These are phyloP conservation scores for Iselma pallidipennis DNA, from an alignment of 2,888 invertebrate species.

Conservation along the genomic window DNA sequence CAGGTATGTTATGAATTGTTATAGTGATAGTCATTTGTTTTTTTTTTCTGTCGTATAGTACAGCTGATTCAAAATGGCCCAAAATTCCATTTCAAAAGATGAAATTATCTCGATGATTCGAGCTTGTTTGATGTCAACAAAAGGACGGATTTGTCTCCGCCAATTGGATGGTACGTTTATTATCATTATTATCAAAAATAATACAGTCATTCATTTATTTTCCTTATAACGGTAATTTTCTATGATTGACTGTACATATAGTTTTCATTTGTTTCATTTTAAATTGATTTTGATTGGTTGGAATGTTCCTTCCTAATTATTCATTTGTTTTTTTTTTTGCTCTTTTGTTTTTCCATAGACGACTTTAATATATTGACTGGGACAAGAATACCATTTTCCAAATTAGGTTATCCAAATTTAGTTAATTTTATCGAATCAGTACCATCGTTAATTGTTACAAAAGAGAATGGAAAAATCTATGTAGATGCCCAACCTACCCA, in stretches of 20 bases:
- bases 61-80: slow-evolving; percentile 1
- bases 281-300: background rate
- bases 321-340: slow-evolving; percentile 13
- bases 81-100: slow-evolving; percentile 17
- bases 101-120: slow-evolving; percentile 39
- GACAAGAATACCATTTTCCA: slow-evolving; percentile 64
- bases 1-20: background rate
- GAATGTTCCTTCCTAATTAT: background rate
- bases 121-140: slow-evolving; percentile 42
- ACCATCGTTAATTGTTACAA: slow-evolving; percentile 62
- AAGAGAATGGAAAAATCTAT: slow-evolving; percentile 59
- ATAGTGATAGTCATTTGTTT: background rate
- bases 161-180: slow-evolving; percentile 42
- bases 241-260: background rate
- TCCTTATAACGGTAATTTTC: background rate
- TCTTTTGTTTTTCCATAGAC: slow-evolving; percentile 50
- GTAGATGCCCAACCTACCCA: slow-evolving; percentile 64
- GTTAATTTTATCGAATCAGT: slow-evolving; percentile 64
- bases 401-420: slow-evolving; percentile 63
- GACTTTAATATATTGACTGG: slow-evolving; percentile 70
- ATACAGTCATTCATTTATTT: background rate
- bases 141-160: slow-evolving; percentile 39
- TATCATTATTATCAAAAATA: background rate
- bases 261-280: slow-evolving; percentile 7
- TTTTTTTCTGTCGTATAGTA: background rate